Conservation (phyloP, 2,113 vertebrate species). For the Gymnarchus niloticus region DNA sequence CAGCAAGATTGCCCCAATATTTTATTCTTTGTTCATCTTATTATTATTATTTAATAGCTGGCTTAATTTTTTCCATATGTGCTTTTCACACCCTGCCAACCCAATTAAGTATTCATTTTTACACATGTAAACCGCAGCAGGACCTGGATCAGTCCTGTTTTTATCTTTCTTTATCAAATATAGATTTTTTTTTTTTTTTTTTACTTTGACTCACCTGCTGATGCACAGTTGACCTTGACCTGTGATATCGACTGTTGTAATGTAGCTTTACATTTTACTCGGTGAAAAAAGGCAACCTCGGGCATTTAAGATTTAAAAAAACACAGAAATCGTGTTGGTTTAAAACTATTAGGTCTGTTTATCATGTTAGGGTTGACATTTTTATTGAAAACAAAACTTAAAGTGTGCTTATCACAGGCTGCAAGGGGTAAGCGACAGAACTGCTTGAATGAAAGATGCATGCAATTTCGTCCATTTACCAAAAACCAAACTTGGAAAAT, state of each 20-base stretch:
- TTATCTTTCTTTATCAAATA: no score
- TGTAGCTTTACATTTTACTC: not conserved
- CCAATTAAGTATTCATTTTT: no score
- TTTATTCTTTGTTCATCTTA: not conserved
- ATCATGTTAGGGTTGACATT: not conserved
- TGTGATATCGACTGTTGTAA: not conserved
- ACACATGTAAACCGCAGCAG: no score
- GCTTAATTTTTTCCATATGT: not conserved
- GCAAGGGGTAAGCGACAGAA: not conserved
- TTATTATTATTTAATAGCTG: not conserved
- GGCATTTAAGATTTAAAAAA: not conserved
- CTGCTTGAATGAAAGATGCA: not conserved
- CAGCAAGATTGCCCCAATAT: not conserved
- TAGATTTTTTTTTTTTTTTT: no score
- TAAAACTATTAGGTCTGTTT: not conserved
- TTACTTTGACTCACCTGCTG: no score
- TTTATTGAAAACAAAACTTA: not conserved
- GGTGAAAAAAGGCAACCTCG: not conserved
- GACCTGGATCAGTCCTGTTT: no score
- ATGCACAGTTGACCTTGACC: not conserved
- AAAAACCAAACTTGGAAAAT: not conserved
- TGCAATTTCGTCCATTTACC: not conserved
- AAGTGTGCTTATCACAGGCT: not conserved
- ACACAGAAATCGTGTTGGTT: not conserved
- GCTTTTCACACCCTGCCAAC: no score